These are phyloP conservation scores for Danio albolineatus DNA, from an alignment of 2,797 vertebrate genomes.

Conservation along the genomic window DNA sequence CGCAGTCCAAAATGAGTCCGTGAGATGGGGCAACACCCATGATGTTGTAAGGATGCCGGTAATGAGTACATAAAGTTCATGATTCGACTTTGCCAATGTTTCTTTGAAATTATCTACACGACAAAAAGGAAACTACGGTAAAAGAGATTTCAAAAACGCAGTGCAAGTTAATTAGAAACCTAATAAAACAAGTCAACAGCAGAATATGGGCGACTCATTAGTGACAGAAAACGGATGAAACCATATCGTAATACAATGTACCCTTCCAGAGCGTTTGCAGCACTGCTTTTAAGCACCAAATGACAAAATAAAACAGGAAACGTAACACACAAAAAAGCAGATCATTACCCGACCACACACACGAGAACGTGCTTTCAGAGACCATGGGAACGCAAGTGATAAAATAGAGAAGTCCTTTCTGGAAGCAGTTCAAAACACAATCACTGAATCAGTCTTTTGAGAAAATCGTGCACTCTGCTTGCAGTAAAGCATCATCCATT, in stretches of 20 bases:
- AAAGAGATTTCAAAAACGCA: conserved; percentile 3
- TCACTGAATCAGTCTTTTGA: background rate
- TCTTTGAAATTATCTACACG: conserved; percentile 24
- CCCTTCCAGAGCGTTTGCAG: conserved; percentile 28
- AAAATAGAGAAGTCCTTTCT: conserved; percentile 11
- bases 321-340: background rate
- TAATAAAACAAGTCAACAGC: conserved; percentile 34
- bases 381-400: conserved; percentile 9
- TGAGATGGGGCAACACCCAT: conserved; percentile 18
- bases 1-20: conserved; percentile 10
- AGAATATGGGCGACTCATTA: conserved; percentile 11
- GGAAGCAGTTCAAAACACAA: background rate
- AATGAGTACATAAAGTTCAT: background rate
- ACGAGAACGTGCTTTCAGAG: background rate
- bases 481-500: conserved; percentile 40
- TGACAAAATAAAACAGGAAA: conserved; percentile 18
- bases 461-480: conserved; percentile 4
- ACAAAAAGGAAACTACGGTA: background rate
- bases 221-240: background rate
- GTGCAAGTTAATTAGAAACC: conserved; percentile 40
- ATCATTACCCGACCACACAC: background rate
- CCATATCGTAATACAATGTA: conserved; percentile 30
- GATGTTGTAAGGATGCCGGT: background rate
- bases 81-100: background rate
- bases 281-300: conserved; percentile 8